These are phyloP conservation scores for Xerus rutilus DNA, from an alignment of 2,797 vertebrate species.

Conservation along the genomic window DNA sequence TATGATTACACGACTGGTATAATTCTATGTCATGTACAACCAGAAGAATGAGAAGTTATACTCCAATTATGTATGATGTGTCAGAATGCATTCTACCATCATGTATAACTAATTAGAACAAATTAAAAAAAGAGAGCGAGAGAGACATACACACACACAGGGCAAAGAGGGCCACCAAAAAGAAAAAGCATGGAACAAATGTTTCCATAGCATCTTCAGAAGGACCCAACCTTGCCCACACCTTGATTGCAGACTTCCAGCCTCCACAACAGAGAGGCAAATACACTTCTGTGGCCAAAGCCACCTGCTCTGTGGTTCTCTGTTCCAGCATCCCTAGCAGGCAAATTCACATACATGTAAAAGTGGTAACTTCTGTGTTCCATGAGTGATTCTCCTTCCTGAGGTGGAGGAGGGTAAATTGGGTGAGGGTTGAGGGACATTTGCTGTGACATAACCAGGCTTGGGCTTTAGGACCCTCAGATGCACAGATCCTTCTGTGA, in stretches of 20 bases:
- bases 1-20: too few relatives aligned
- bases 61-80: too few relatives aligned
- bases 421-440: not conserved
- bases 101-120: too few relatives aligned
- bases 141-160: not conserved
- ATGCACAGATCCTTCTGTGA: accelerated
- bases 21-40: too few relatives aligned
- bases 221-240: not conserved
- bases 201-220: not conserved
- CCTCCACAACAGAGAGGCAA: not conserved
- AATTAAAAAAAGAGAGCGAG: too few relatives aligned
- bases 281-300: not conserved
- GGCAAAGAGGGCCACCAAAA: not conserved
- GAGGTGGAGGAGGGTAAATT: not conserved
- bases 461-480: not conserved
- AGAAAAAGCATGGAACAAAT: not conserved
- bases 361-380: not conserved
- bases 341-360: accelerated
- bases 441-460: not conserved
- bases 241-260: too few relatives aligned
- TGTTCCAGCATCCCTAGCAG: not conserved
- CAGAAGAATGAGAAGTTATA: too few relatives aligned
- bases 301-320: accelerated
- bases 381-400: not conserved
- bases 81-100: too few relatives aligned